phyloP scores from a whole-genome alignment of 23 tunicate genomes.

The Phallusia fumigata region DNA sequence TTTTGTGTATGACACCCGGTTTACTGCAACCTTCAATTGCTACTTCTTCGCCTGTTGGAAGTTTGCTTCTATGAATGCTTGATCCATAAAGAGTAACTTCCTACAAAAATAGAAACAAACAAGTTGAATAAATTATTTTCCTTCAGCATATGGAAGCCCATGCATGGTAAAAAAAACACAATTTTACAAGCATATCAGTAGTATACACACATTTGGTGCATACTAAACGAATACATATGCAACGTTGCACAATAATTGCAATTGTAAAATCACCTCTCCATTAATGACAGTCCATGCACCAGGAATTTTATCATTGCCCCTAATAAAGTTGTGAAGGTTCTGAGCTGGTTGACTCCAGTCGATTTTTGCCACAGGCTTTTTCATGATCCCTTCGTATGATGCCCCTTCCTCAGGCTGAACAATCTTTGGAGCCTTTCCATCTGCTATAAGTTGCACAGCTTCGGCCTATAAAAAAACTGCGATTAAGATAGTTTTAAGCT shows the following conservation, averaged over 20 bases:
- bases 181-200: too few species aligned
- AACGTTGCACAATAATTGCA: too few species aligned
- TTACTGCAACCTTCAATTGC: slow-evolving; percentile 54
- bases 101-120: slow-evolving; percentile 23
- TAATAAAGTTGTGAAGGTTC: slow-evolving; percentile 80
- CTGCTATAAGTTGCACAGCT: slow-evolving; percentile 96
- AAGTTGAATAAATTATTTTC: neutral
- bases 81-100: slow-evolving; percentile 86
- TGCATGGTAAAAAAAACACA: too few species aligned
- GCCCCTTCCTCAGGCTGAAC: slow-evolving; percentile 86
- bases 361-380: slow-evolving; percentile 59
- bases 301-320: slow-evolving; percentile 96
- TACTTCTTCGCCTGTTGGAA: slow-evolving; percentile 81
- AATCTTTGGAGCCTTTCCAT: slow-evolving; percentile 92
- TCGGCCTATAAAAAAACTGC: slow-evolving; percentile 48
- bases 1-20: slow-evolving; percentile 79
- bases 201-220: too few species aligned
- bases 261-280: slow-evolving; percentile 60
- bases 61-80: slow-evolving; percentile 77
- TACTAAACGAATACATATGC: too few species aligned
- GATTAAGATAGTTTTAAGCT: too few species aligned
- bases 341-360: slow-evolving; percentile 78
- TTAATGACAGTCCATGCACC: slow-evolving; percentile 88
- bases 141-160: too few species aligned
- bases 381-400: slow-evolving; percentile 86